These are phyloP conservation scores for Corythoichthys haematopterus DNA, from an alignment of 2,113 vertebrate species.

Conservation along the genomic window DNA sequence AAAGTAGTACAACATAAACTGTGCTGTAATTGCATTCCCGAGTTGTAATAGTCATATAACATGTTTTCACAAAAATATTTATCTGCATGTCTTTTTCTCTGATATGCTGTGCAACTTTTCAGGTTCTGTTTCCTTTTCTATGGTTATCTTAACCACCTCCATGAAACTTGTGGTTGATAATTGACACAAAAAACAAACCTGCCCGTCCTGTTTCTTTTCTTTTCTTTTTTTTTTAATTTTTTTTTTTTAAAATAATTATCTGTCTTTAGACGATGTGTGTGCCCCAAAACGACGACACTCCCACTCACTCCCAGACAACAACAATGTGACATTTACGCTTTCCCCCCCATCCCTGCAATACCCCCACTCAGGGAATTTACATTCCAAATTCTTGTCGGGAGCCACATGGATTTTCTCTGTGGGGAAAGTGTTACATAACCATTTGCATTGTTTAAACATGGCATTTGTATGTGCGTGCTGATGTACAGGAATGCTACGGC, in stretches of 20 bases:
- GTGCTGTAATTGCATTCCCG: no score
- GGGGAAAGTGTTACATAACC: slow-evolving; percentile 48
- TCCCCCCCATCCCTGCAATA: not conserved
- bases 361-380: slow-evolving; percentile 10
- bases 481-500: slow-evolving; percentile 44
- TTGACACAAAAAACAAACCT: slow-evolving; percentile 22
- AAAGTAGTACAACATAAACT: no score
- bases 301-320: slow-evolving; percentile 10
- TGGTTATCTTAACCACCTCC: not conserved
- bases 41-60: no score
- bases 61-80: no score
- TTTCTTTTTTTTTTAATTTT: not conserved
- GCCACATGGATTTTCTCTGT: slow-evolving; percentile 33
- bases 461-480: slow-evolving; percentile 6
- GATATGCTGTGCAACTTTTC: not conserved
- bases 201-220: slow-evolving; percentile 6
- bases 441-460: slow-evolving; percentile 46
- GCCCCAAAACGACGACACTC: not conserved
- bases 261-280: not conserved
- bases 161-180: slow-evolving; percentile 12
- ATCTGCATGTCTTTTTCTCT: not conserved
- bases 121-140: not conserved
- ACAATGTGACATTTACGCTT: not conserved
- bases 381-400: slow-evolving; percentile 20
- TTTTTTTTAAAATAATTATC: no score